phyloP scores from a whole-genome alignment of 92 coral and sea anemone genomes.

The Palythoa grandis region DNA sequence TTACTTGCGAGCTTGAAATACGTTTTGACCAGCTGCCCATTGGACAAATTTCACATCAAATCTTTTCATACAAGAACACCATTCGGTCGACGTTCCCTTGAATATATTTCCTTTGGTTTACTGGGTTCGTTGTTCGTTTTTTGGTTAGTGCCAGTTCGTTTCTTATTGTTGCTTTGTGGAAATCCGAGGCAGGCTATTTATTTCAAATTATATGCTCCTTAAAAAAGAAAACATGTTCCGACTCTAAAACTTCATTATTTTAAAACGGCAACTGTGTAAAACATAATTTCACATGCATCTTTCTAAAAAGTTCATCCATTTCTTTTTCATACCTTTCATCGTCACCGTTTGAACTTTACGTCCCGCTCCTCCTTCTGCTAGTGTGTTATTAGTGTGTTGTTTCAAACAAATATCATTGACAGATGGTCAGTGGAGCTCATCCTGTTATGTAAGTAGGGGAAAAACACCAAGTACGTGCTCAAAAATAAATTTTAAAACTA shows the following conservation, averaged over 20 bases:
- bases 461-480: no score
- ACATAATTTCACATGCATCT: not conserved
- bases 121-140: not conserved
- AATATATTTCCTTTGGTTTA: not conserved
- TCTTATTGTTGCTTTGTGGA: not conserved
- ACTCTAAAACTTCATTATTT: no score
- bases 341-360: not conserved
- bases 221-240: no score
- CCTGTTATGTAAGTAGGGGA: no score
- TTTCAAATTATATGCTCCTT: no score
- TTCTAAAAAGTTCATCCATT: not conserved
- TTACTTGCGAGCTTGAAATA: not conserved
- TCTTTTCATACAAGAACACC: not conserved
- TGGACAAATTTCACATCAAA: not conserved
- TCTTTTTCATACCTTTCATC: not conserved
- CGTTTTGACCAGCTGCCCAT: not conserved
- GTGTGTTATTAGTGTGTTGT: not conserved
- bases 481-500: no score
- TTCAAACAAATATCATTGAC: not conserved
- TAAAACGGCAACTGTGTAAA: no score
- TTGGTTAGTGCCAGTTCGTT: not conserved
- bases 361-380: not conserved
- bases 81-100: no score
- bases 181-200: no score
- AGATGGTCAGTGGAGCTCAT: not conserved